These are phyloP conservation scores for Oxygymnocypris stewartii DNA, from an alignment of 2,113 vertebrate genomes.

Conservation along the genomic window DNA sequence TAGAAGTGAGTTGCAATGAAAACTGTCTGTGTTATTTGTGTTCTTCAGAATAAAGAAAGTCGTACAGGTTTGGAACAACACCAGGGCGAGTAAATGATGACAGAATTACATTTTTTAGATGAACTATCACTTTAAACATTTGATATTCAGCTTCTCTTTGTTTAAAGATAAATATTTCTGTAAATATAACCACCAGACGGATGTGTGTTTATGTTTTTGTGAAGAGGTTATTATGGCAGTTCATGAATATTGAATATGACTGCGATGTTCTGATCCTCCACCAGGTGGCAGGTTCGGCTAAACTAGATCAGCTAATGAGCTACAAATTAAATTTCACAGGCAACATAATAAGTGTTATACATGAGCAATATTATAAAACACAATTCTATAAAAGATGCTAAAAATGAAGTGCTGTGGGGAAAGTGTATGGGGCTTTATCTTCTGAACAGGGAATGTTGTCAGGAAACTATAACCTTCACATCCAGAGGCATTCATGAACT, in stretches of 20 bases:
- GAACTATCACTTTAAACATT: background rate
- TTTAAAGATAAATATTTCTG: too few relatives aligned
- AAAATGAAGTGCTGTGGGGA: background rate
- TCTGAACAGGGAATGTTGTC: background rate
- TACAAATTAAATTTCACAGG: background rate
- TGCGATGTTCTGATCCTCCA: background rate
- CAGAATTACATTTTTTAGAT: background rate
- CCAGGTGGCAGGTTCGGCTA: background rate
- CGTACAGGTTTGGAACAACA: background rate
- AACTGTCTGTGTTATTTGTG: background rate
- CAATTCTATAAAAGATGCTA: background rate
- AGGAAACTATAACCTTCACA: background rate
- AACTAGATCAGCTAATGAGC: background rate
- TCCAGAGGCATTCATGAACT: constrained; percentile 1
- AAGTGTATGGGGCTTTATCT: background rate
- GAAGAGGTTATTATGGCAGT: too few relatives aligned
- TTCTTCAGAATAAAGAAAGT: background rate
- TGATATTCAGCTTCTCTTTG: background rate
- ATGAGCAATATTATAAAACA: background rate
- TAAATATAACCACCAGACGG: too few relatives aligned
- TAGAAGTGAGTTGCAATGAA: background rate
- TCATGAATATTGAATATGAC: background rate
- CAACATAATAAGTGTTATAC: background rate
- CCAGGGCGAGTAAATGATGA: background rate
- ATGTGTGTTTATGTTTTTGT: too few relatives aligned